These are phyloP conservation scores for Brenthis ino DNA, from an alignment of 2,888 invertebrate genomes.

Conservation along the genomic window DNA sequence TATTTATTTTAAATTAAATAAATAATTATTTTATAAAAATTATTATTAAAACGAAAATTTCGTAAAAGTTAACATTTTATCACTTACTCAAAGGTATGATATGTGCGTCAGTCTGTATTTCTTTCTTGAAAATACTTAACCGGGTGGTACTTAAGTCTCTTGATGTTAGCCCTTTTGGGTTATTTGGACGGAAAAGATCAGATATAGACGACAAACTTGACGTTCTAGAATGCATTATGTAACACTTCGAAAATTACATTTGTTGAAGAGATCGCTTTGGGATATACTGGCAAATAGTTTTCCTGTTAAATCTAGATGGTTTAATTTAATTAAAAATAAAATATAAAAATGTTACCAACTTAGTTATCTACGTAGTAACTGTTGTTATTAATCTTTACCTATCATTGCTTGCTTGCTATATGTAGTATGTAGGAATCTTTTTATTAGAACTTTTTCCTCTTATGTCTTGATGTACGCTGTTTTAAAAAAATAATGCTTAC, in stretches of 20 bases:
- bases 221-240: slow-evolving; percentile 52
- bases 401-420: no score
- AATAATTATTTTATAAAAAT: no score
- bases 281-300: background rate
- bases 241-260: background rate
- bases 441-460: no score
- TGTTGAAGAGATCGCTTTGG: background rate
- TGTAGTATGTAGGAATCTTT: no score
- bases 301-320: slow-evolving; percentile 33
- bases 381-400: no score
- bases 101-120: slow-evolving; percentile 82
- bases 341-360: no score
- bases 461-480: no score
- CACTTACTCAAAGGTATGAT: slow-evolving; percentile 72
- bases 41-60: background rate
- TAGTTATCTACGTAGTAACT: no score
- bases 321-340: background rate
- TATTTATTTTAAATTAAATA: no score
- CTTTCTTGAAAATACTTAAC: slow-evolving; percentile 80
- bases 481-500: no score
- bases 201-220: slow-evolving; percentile 64
- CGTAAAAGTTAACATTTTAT: background rate
- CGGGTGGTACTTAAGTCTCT: slow-evolving; percentile 71
- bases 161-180: slow-evolving; percentile 60
- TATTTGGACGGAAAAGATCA: slow-evolving; percentile 70